Base-by-base conservation (phyloP, 2,888 invertebrate species). In the Bugula neritina region DNA sequence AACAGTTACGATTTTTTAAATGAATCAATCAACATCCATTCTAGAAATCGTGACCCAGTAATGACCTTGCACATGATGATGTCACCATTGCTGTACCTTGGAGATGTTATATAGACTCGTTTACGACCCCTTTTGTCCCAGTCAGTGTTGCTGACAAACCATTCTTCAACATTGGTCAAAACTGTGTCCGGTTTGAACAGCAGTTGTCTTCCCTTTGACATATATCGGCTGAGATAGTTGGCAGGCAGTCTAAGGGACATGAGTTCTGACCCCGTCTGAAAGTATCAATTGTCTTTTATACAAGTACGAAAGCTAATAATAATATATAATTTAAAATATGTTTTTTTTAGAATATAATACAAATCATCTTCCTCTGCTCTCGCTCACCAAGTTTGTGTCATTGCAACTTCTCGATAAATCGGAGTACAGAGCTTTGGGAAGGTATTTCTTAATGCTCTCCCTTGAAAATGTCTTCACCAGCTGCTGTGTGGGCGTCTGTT, bases 11-110 rank as follows among this genome's bases (percentile, higher is more conserved):
- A 13, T 31, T 63, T 63, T n/a, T 63, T 63, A 63, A 63, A 63
- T 63, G 63, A 21, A 63, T 63, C 63, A 34, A 63, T 63, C 3
- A 63, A 27, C 27, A 63, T 25, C 63, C 63, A 63, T 63, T 63
- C 63, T 10, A 34, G 3, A 17, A 63, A 21, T 63, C 63, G 2
- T 31, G 63, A 63, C 5, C 21, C 17, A 17, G 63, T 31, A 17
- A 63, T 31, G 10, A 63, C 31, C n/a, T 63, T 63, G 27, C 63
- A 63, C 31, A 63, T 25, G 13, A 63, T 3, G 10, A 63, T 13
- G 31, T 63, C 31, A 27, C 31, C 31, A 31, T 63, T 31, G 10
- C 27, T 27, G 27, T 63, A 63, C 5, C 10, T 31, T 31, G 63
- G 63, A n/a, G 63, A 63, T 5, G 27, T 27, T 31, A 63, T 31